Base-by-base conservation (phyloP, 2,113 vertebrate species). In the Amphiprion ocellaris region DNA sequence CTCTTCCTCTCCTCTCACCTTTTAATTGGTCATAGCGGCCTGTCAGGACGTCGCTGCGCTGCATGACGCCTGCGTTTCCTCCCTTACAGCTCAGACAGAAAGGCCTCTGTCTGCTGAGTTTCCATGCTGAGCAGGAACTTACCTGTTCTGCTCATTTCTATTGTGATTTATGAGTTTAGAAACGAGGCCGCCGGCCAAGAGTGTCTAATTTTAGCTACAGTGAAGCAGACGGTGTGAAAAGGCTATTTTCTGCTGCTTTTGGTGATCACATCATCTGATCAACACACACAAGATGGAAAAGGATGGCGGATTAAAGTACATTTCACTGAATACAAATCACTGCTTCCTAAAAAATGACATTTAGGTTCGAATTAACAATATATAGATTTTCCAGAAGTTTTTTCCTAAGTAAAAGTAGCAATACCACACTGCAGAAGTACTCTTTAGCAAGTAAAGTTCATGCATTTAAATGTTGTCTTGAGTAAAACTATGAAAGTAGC, bases 1-100 rank as follows among this genome's bases (percentile, higher is more conserved):
- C 83, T 86, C 86, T 84, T 88, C 83, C 58, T 86, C 83, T 33
- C 63, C 46, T 88, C 81, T 86, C 81, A 82, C 81, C 81, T 84
- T 87, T 76, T 86, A 84, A 90, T 86, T 84, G 86, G 64, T 78
- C 49, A 0, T 37, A 60, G 53, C 0, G 3, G 62, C 61, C 5
- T 58, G 78, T 86, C 81, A 58, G 77, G 83, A 81, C 58, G 26
- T 56, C 79, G 66, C 2, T 68, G 69, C 39, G 72, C 85, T 78
- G 65, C 47, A n/a, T 78, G 82, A 81, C 58, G 73, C 62, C 65
- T 10, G 41, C 0, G 24, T 70, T 76, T 74, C 70, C 63, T 81
- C 67, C 77, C 72, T 73, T 19, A 17, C 80, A 30, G 77, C 77
- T 81, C 56, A 44, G 72, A 88, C 86, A 90, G 76, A 80, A 84